These are phyloP conservation scores for Ondatra zibethicus DNA, from an alignment of 2,113 vertebrate species.

Conservation along the genomic window DNA sequence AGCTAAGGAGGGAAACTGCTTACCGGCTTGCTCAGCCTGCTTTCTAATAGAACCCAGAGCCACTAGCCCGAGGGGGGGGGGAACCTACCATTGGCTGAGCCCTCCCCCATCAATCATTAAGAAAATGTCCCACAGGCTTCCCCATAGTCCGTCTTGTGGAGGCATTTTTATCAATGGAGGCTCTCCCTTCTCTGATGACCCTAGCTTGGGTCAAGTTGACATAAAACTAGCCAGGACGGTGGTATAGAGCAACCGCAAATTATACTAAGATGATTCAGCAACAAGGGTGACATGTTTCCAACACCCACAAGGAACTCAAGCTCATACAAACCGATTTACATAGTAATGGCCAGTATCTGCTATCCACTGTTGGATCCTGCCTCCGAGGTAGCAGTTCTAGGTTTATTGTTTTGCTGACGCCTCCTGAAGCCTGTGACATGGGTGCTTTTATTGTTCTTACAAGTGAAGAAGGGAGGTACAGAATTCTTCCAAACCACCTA, in stretches of 20 bases:
- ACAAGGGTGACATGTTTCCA: constrained; percentile 38
- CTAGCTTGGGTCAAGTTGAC: background rate
- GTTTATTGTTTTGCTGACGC: background rate
- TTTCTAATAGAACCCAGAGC: background rate
- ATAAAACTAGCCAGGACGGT: background rate
- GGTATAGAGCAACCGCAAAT: constrained; percentile 19
- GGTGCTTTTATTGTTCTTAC: background rate
- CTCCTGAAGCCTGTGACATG: background rate
- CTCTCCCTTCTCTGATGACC: background rate
- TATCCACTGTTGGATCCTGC: background rate
- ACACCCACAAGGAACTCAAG: background rate
- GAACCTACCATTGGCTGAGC: background rate
- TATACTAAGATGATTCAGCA: constrained; percentile 32
- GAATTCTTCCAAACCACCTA: background rate
- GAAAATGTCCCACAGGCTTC: background rate
- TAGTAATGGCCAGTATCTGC: constrained; percentile 47
- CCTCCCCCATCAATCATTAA: background rate
- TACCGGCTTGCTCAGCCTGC: background rate
- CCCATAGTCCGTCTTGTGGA: background rate
- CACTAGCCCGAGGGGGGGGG: background rate
- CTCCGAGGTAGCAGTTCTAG: background rate
- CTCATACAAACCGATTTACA: constrained; percentile 2
- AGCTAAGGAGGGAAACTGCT: background rate
- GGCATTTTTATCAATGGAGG: background rate
- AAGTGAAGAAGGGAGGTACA: background rate